Evolutionary conservation across 2,888 invertebrate genomes (phyloP), one percentile per base, ranked within the genome.

Genomic region (Drosophila hawaiiensis): DNA sequence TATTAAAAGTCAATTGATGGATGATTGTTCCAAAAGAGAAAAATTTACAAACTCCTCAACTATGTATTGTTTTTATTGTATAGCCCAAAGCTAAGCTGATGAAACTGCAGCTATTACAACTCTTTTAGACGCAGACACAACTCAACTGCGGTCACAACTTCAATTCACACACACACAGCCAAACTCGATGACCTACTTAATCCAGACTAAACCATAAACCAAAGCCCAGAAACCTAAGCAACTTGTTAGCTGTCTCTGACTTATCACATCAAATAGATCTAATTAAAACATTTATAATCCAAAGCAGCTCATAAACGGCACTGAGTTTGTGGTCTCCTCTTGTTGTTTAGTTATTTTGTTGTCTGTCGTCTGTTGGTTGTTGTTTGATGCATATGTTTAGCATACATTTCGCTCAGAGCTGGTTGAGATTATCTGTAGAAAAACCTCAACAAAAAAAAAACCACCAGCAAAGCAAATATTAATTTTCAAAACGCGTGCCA

Each of bases 221-320:
- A 78, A 78, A 68, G 86, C 64, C 66, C 78, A 78, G 66, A 80
- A 77, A 84, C 75, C 77, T 55, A 73, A 78, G 73, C 83, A 88
- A 88, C 85, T 88, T 85, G 89, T 88, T 85, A 75, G 82, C 86
- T 80, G 89, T 86, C 80, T 70, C 75, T 50, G 71, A 78, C 84
- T 89, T 89, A 85, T 85, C 85, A 89, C 76, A 70, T 84, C 85
- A 86, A 86, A 85, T 75, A 83, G 80, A 85, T 85, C 85, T 85
- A 85, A 85, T 85, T 85, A 89, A 85, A 89, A 89, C 85, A 85
- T 86, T 86, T 82, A 89, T 89, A 85, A 86, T 78, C 89, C 87
- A 69, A 78, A 74, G 63, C 78, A 71, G 69, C 80, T 83, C 78
- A 85, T 82, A 85, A 85, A 85, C 89, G 85, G 84, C 84, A 84